Percentiles rank a stretch among this genome's conserved stretches.
Conservation (phyloP, 2,113 vertebrate genomes). For the Zingel zingel region DNA sequence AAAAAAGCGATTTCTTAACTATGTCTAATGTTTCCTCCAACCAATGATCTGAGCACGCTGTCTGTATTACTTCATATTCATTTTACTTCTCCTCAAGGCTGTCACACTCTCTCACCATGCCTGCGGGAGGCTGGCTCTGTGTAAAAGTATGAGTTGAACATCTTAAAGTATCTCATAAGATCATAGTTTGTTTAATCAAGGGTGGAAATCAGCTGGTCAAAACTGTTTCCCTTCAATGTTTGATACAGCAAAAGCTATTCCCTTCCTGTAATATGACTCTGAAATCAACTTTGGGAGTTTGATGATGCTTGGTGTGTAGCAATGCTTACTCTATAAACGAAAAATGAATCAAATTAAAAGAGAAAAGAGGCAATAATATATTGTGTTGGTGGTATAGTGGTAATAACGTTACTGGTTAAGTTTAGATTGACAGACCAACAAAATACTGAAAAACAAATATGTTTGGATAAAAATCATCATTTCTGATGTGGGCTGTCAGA, state of each 20-base stretch:
- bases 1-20: conserved; percentile 25
- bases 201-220: conserved; percentile 4
- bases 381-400: not conserved
- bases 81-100: conserved; percentile 28
- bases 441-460: conserved; percentile 30
- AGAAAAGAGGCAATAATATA: not conserved
- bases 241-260: not conserved
- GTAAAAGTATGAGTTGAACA: conserved; percentile 2
- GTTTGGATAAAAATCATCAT: conserved; percentile 21
- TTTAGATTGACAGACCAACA: conserved; percentile 11
- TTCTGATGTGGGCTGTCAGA: conserved; percentile 46
- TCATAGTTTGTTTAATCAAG: conserved; percentile 24
- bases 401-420: not conserved
- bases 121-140: conserved; percentile 22
- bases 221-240: not conserved
- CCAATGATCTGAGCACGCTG: conserved; percentile 21
- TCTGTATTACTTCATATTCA: conserved; percentile 38
- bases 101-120: conserved; percentile 16
- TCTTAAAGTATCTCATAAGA: conserved; percentile 19
- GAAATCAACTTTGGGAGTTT: conserved; percentile 2
- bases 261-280: not conserved
- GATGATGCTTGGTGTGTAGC: not conserved
- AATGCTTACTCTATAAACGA: not conserved
- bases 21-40: conserved; percentile 25
- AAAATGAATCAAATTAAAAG: conserved; percentile 9